phyloP scores from a whole-genome alignment of 2,797 vertebrate species.

The Anomalospiza imberbis region DNA sequence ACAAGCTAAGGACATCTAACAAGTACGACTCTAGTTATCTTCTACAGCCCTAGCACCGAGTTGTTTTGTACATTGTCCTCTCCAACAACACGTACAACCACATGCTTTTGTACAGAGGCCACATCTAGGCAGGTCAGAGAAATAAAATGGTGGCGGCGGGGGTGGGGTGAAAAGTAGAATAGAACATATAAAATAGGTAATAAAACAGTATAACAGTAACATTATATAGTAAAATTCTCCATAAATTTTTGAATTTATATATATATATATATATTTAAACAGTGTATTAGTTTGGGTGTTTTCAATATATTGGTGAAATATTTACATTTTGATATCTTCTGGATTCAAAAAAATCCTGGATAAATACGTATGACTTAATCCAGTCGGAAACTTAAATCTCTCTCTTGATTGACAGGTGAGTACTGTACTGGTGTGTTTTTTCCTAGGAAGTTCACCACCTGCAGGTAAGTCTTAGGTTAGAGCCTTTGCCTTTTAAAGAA shows the following conservation, averaged over 20 bases:
- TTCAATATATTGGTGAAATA: slow-evolving; percentile 75
- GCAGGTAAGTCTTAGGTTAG: slow-evolving; percentile 48
- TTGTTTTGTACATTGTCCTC: slow-evolving; percentile 50
- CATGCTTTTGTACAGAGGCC: slow-evolving; percentile 71
- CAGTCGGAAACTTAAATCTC: slow-evolving; percentile 51
- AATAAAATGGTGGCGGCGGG: neutral
- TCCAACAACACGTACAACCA: slow-evolving; percentile 63
- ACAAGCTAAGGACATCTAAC: slow-evolving; percentile 28
- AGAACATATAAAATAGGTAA: slow-evolving; percentile 79
- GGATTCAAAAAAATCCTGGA: slow-evolving; percentile 76
- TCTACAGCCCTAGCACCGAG: slow-evolving; percentile 69
- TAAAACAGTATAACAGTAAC: slow-evolving; percentile 76
- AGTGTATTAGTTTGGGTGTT: slow-evolving; percentile 66
- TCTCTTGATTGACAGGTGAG: slow-evolving; percentile 52
- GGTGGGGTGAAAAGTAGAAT: slow-evolving; percentile 37
- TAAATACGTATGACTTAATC: slow-evolving; percentile 69
- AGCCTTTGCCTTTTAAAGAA: slow-evolving; percentile 49
- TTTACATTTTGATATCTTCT: slow-evolving; percentile 78
- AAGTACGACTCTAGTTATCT: slow-evolving; percentile 15
- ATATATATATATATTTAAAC: slow-evolving; percentile 60
- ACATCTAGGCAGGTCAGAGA: slow-evolving; percentile 60
- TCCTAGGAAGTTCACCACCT: slow-evolving; percentile 47
- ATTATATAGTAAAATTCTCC: slow-evolving; percentile 78
- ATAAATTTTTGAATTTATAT: slow-evolving; percentile 68
- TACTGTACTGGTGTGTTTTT: neutral